Evolutionary conservation across 2,888 invertebrate species (phyloP), one percentile per base, ranked within the genome.

Genomic region (Ecliptopera silaceata): DNA sequence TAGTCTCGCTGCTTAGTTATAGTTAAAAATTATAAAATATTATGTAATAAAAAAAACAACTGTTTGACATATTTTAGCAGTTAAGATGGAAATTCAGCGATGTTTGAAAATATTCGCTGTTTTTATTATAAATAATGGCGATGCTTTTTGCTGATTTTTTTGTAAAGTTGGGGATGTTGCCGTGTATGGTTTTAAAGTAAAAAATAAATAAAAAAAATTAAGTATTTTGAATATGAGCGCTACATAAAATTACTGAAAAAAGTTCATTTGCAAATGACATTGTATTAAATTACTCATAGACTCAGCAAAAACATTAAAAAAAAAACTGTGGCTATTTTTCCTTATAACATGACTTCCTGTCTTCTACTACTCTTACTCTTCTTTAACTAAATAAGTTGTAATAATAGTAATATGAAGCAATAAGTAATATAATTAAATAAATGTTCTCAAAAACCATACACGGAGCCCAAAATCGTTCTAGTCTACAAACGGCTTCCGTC

Each of bases 1-100:
- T 89, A 89, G 89, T 88, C 89, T 79, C 64, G 82, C 86, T 80
- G 82, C 80, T 80, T 87, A 87, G 84, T 75, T 71, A 72, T 80
- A 81, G 77, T 69, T 58, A 50, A 66, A 72, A 65, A 34, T 53
- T 26, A 58, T 56, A 62, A 71, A 74, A 71, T 83, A 83, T 80
- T 84, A 83, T 80, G 78, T 84, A 84, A 83, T 82, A 71, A 76
- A 77, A 77, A 72, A 72, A 68, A 66, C 60, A 51, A 67, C 68
- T 68, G 69, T 67, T 72, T 69, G 74, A 72, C 75, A 77, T 75
- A 75, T 79, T 78, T 63, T 80, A 80, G 74, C 42, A 18, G 41
- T 66, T 84, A 85, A 84, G 80, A 81, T 78, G 68, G 72, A 76
- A 71, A 72, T 71, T 66, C 68, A 66, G 71, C 72, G 74, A 74